A percentile compares a stretch with the other conserved stretches of the same genome.
Conservation (phyloP, 2,888 invertebrate species). For the Cheilosia pagana region DNA sequence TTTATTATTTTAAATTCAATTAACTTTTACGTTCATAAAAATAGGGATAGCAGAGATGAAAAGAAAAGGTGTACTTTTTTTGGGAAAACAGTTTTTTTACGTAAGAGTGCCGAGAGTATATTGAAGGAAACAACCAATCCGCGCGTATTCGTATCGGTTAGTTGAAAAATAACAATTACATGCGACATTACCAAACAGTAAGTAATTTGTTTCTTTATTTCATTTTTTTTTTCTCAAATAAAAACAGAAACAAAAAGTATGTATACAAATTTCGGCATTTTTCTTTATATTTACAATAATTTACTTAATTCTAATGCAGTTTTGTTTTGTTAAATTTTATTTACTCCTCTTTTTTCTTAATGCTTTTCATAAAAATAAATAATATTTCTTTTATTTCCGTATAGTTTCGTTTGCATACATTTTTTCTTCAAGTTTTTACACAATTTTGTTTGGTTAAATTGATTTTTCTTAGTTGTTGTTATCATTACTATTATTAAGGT, state of each 20-base stretch:
- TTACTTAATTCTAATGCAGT: conserved; percentile 64
- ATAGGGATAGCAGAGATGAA: conserved; percentile 54
- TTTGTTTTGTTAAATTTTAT: conserved; percentile 34
- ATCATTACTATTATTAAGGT: conserved; percentile 18
- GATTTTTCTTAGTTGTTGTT: conserved; percentile 35
- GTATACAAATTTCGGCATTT: conserved; percentile 39
- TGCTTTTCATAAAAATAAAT: conserved; percentile 69
- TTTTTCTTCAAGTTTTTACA: conserved; percentile 52
- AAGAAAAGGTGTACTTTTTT: conserved; percentile 18
- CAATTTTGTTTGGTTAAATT: conserved; percentile 37
- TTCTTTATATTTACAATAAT: conserved; percentile 64
- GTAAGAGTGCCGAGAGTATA: conserved; percentile 31
- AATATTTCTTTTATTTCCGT: conserved; percentile 44
- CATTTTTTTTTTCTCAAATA: conserved; percentile 10
- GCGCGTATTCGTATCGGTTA: conserved; percentile 13
- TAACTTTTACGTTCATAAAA: conserved; percentile 42
- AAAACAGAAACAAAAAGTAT: conserved; percentile 35
- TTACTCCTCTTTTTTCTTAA: conserved; percentile 30
- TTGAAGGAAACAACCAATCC: conserved; percentile 25
- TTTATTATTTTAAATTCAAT: conserved; percentile 53
- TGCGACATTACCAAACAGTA: conserved; percentile 60
- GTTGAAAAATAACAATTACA: conserved; percentile 44
- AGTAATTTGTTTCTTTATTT: conserved; percentile 47
- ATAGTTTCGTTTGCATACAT: conserved; percentile 43
- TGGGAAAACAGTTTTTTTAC: neutral